Base-by-base conservation (phyloP, 2,888 invertebrate genomes). In the Catocala nupta region DNA sequence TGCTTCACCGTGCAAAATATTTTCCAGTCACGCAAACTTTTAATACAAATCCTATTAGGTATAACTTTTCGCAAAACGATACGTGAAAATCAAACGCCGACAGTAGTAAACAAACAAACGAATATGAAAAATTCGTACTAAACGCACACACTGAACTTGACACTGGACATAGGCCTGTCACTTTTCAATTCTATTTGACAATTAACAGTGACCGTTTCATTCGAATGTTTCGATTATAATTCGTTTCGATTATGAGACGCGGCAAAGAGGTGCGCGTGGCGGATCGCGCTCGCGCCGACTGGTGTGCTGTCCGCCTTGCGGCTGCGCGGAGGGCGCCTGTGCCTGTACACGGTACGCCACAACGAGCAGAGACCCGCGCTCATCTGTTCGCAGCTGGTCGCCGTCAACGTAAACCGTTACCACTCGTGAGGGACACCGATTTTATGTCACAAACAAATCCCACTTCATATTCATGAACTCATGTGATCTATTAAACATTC, bases 271-370 rank as follows among this genome's bases (percentile, higher is more conserved):
- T 92, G 92, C 91, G 92, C 92, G 86, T 91, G 81, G 82, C 84
- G 80, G 84, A 83, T 89, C 92, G 92, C 90, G 87, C 90, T 82
- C 82, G 75, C 81, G 78, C 81, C 85, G 89, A 93, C 92, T 93
- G 90, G 81, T 77, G 75, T 62, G 59, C 67, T 55, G 49, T 60
- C 68, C 64, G 63, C 55, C 55, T 45, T 68, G 77, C 73, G 74
- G 78, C 73, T 70, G 77, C 78, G 82, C 85, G 81, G 81, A 82
- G 86, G 83, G 85, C 84, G 83, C 79, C 73, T 51, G 74, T 54
- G 64, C 62, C 59, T 51, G 73, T 53, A 63, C 63, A 57, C 58
- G 48, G 51, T 56, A 43, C 59, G 55, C 59, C 57, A 56, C 68
- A 43, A 8, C 36, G 45, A 47, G 44, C 16, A 43, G 44, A 70